These are phyloP conservation scores for Excalfactoria chinensis DNA, from an alignment of 2,113 vertebrate genomes.

Conservation along the genomic window DNA sequence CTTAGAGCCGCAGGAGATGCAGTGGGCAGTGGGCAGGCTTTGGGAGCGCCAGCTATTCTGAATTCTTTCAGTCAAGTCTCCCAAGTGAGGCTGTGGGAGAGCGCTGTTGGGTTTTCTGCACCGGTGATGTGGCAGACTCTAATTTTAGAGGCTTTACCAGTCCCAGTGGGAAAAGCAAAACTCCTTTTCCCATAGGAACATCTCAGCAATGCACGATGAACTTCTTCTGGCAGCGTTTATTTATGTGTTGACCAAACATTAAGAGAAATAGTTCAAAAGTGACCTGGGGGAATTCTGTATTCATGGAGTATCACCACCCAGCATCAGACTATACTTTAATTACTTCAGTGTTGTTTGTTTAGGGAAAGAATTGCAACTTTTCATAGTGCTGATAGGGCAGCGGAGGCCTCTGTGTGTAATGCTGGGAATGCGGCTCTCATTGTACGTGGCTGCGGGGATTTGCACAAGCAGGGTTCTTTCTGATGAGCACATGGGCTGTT, in stretches of 20 bases:
- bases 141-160: slow-evolving; percentile 13
- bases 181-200: slow-evolving; percentile 30
- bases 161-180: neutral
- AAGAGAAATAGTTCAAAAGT: neutral
- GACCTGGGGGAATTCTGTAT: neutral
- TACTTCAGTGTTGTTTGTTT: neutral
- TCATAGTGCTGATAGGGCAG: neutral
- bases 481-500: neutral
- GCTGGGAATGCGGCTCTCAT: neutral
- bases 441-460: neutral
- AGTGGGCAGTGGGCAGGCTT: neutral
- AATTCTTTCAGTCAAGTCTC: neutral
- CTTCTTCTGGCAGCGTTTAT: neutral
- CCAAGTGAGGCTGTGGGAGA: neutral
- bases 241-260: neutral
- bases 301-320: neutral
- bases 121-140: neutral
- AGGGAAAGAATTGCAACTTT: neutral
- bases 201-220: neutral
- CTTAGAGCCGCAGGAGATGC: fast-evolving
- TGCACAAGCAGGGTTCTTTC: neutral
- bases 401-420: fast-evolving
- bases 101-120: neutral
- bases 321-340: neutral
- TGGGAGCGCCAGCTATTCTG: neutral